Evolutionary conservation across 2,797 vertebrate genomes (phyloP).

Genomic region (Emys orbicularis): DNA sequence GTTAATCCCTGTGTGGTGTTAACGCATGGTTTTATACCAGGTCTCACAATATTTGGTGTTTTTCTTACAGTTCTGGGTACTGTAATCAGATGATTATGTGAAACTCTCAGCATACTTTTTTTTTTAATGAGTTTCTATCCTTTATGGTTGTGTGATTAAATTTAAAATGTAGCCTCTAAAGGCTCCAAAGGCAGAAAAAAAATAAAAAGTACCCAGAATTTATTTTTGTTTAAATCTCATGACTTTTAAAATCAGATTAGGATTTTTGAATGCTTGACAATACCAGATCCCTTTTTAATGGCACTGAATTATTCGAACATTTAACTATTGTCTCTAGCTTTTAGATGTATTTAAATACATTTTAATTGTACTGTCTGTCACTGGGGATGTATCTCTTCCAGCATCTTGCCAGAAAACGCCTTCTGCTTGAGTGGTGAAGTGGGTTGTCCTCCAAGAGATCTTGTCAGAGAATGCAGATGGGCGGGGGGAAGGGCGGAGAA

Average conservation of each 20-base stretch:
- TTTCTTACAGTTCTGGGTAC: no score
- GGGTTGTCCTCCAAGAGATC: background rate
- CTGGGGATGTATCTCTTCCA: background rate
- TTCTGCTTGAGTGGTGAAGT: background rate
- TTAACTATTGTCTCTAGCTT: background rate
- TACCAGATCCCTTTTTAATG: background rate
- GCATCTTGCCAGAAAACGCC: background rate
- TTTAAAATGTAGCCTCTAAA: background rate
- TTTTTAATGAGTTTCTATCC: no score
- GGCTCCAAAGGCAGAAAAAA: background rate
- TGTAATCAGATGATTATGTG: no score
- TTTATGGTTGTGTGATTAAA: no score
- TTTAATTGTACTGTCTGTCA: background rate
- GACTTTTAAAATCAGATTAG: background rate
- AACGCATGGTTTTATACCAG: no score
- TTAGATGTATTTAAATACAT: background rate
- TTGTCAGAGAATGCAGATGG: background rate
- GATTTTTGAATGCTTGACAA: background rate
- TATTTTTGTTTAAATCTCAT: background rate
- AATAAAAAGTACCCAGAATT: background rate
- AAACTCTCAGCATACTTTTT: no score
- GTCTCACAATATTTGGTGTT: no score
- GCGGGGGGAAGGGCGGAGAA: no score
- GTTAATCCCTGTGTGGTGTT: no score
- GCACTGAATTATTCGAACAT: background rate